Evolutionary conservation across 2,797 vertebrate species (phyloP), one percentile per base, ranked within the genome.

Genomic region (Danio tinwini): DNA sequence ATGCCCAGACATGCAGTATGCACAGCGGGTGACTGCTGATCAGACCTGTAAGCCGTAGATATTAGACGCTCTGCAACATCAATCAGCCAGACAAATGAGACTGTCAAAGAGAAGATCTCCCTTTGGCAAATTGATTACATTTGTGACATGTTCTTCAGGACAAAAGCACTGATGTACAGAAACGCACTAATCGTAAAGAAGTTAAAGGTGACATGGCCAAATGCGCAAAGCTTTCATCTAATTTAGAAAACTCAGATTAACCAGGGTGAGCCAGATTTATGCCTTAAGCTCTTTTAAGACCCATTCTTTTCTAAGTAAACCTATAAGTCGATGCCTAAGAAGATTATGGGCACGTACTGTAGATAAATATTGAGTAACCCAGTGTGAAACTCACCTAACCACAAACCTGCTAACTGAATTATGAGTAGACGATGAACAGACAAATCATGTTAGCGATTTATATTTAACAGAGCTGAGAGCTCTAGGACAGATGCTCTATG

Each of bases 61-160:
- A 56, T 55, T 58, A 44, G 40, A 62, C n/a, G 29, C 47, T 74
- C 50, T 63, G 42, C 40, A 76, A 73, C 69, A 80, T 89, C 84
- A 87, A 80, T 76, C 76, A 71, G 58, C 19, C 39, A 87, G 86
- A 83, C 82, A 85, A 88, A 89, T 82, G 78, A 84, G 86, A 89
- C 84, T 86, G 82, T 65, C 58, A 83, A 63, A 73, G 16, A 79
- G 55, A 80, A 72, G 81, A 86, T 82, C 74, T 82, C 81, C 63
- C 82, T 86, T 84, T 74, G 83, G 82, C 79, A 83, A 84, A 82
- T 74, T 85, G 81, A 91, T 89, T 86, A 79, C 83, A 82, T 73
- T 70, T 73, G 61, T 85, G 83, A 89, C 84, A 91, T 63, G 80
- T 64, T 56, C 74, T 63, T 17, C 49, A 45, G 81, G 49, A 83